Evolutionary conservation across 2,888 invertebrate species (phyloP).

Genomic region (Mayetiola destructor): DNA sequence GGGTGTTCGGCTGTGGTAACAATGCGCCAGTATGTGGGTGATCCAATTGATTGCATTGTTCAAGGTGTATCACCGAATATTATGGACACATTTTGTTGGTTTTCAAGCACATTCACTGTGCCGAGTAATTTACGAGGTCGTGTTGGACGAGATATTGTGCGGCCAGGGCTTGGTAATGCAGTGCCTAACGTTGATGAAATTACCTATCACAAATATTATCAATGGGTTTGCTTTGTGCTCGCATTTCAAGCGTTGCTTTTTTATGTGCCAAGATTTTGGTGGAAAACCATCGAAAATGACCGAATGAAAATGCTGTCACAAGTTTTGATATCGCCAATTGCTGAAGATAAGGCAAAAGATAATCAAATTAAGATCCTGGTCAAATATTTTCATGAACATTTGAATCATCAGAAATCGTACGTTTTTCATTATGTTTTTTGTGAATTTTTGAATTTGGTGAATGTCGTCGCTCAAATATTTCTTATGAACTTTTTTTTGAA

Average conservation of each 20-base stretch:
- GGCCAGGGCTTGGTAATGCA: conserved; percentile 67
- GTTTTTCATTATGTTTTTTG: conserved; percentile 79
- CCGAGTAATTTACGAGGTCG: conserved; percentile 64
- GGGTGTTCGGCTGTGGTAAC: conserved; percentile 87
- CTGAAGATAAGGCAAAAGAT: conserved; percentile 64
- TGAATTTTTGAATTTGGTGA: conserved; percentile 74
- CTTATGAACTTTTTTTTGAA: conserved; percentile 85
- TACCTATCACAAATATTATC: conserved; percentile 87
- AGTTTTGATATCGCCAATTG: conserved; percentile 73
- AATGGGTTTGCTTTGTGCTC: conserved; percentile 87
- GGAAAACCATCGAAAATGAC: conserved; percentile 90
- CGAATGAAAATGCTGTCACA: conserved; percentile 80
- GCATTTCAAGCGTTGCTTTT: conserved; percentile 85
- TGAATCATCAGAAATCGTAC: conserved; percentile 77
- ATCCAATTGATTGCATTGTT: conserved; percentile 91
- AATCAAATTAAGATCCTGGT: conserved; percentile 71
- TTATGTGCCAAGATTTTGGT: conserved; percentile 79
- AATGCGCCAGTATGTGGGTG: conserved; percentile 89
- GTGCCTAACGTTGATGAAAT: conserved; percentile 67
- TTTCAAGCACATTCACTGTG: conserved; percentile 82
- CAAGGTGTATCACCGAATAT: conserved; percentile 75
- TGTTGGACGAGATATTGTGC: conserved; percentile 66
- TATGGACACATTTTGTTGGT: conserved; percentile 90
- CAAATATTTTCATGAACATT: conserved; percentile 62
- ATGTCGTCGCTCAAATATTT: conserved; percentile 81